Base-by-base conservation (phyloP, 1,140 invertebrate genomes). In the Contarinia nasturtii region DNA sequence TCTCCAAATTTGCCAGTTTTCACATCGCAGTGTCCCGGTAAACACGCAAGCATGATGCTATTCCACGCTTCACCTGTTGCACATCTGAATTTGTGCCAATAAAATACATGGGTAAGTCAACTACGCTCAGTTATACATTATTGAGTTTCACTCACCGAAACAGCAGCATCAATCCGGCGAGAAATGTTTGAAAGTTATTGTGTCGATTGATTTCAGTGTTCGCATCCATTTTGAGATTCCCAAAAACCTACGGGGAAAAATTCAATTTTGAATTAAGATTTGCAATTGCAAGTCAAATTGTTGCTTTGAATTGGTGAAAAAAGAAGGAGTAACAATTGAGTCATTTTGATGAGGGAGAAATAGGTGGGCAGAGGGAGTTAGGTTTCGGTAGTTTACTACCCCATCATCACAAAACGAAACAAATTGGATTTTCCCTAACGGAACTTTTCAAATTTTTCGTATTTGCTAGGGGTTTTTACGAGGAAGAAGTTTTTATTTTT, bases 51-150 rank as follows among this genome's bases (percentile, higher is more conserved):
- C 96, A 99, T 99, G 59, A 99, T 98, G 61, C 82, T 87, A 54
- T 97, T 96, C 96, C 96, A 99, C 34, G 86, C 84, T 72, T 99
- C 96, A 47, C 96, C 96, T 43, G 96, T 99, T 19, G 96, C 96
- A 74, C 95, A 99, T 71, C 95, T 97, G n/a, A n/a, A n/a, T n/a
- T n/a, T n/a, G 44, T 44, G 12, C n/a, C 8, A 40, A 40, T 14
- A n/a, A 40, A 40, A 40, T 40, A 5, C 37, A 15, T 7, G 14
- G n/a, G 34, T 36, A n/a, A n/a, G 8, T 10, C 8, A 8, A 36
- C 34, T 8, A 36, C 34, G 34, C 8, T 36, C n/a, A n/a, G n/a
- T 10, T 36, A 36, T 8, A 36, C 8, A 40, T 40, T 15, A 7
- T 18, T n/a, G 37, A 40, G 14, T 7, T 40, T 40, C 5, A 60